A percentile compares a stretch with the other conserved stretches of the same genome.
phyloP scores from a whole-genome alignment of 2,113 vertebrate species.

The human region DNA sequence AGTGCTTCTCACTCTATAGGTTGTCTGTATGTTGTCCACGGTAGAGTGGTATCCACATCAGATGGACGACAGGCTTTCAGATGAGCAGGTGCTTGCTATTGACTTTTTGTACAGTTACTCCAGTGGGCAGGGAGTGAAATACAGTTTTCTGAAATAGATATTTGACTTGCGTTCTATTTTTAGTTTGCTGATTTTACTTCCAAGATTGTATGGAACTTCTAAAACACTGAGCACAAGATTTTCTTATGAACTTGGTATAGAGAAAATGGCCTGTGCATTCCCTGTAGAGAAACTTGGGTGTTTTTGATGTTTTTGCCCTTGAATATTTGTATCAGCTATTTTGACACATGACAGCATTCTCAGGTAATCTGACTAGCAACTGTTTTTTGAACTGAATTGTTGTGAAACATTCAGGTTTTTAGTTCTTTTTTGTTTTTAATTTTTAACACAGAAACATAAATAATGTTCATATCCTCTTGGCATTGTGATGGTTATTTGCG shows the following conservation, averaged over 20 bases:
- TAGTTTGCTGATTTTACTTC: too few relatives aligned
- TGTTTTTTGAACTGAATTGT: not conserved
- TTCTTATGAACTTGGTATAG: accelerated
- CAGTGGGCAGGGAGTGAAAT: accelerated
- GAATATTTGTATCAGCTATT: not conserved
- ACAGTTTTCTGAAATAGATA: accelerated
- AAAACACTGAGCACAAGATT: not conserved
- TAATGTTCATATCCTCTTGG: accelerated
- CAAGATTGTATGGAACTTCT: too few relatives aligned
- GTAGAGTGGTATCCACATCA: accelerated
- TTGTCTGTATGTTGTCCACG: accelerated
- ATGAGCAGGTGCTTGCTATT: accelerated
- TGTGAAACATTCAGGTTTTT: not conserved
- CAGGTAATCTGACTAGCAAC: accelerated
- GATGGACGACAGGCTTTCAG: accelerated
- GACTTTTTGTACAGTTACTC: accelerated
- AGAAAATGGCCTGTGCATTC: not conserved
- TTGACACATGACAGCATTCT: accelerated
- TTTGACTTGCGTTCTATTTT: too few relatives aligned
- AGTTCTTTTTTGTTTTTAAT: not conserved
- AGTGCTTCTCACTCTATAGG: accelerated
- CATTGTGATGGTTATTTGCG: not conserved
- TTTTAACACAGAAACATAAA: not conserved
- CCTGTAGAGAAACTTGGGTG: accelerated
- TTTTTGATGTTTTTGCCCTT: not conserved